Percentiles rank a stretch among this genome's conserved stretches.
These are phyloP conservation scores for Pavo muticus DNA, from an alignment of 2,113 vertebrate genomes.

Conservation along the genomic window DNA sequence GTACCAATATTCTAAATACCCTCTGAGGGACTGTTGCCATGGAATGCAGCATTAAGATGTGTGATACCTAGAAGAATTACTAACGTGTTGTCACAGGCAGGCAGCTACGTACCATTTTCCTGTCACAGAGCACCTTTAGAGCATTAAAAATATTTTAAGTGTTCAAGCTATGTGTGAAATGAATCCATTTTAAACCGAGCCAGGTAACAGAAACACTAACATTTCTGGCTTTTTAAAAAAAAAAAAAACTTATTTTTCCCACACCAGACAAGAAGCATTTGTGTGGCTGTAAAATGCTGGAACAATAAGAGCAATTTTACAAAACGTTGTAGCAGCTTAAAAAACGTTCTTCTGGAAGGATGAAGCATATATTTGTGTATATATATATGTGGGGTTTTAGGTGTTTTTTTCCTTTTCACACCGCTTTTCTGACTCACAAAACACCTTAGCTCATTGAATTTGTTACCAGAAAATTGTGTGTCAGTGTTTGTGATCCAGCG, in stretches of 20 bases:
- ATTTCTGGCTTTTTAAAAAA: not conserved
- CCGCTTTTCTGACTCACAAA: not conserved
- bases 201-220: not conserved
- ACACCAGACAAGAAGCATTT: not conserved
- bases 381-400: fast-evolving
- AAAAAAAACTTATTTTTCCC: not conserved
- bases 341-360: not conserved
- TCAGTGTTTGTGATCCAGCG: not conserved
- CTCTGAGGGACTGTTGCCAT: constrained; percentile 22
- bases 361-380: not conserved
- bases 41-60: not conserved
- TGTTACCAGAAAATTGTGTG: constrained; percentile 5
- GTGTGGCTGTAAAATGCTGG: not conserved
- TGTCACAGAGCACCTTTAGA: constrained; percentile 46
- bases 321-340: not conserved
- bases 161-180: constrained; percentile 3
- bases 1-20: constrained; percentile 36
- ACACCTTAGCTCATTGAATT: not conserved
- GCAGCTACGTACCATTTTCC: constrained; percentile 35
- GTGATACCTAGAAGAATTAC: not conserved
- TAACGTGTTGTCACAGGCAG: constrained; percentile 28
- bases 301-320: constrained; percentile 33
- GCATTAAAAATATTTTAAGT: constrained; percentile 36
- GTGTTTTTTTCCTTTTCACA: not conserved
- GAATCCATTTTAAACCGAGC: constrained; percentile 28